Evolutionary conservation across 2,888 invertebrate species (phyloP).

Genomic region (Heliconius charithonia): DNA sequence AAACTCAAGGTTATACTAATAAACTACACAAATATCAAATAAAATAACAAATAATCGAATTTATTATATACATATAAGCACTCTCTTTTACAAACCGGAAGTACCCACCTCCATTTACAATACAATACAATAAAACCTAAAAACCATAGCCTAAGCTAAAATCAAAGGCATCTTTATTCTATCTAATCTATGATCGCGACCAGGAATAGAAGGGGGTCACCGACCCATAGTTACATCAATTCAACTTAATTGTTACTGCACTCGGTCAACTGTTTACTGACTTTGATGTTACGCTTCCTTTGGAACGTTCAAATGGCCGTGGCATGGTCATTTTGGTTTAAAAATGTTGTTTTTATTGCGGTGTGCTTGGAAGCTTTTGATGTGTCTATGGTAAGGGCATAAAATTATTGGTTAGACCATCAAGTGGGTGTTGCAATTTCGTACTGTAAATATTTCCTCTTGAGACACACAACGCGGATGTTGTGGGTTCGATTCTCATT

Average conservation of each 20-base stretch:
- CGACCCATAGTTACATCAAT: constrained; percentile 75
- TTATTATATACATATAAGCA: neutral
- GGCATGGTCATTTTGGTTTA: neutral
- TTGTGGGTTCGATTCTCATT: too few relatives aligned
- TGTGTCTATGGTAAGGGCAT: neutral
- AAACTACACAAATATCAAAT: neutral
- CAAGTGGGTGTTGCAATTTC: neutral
- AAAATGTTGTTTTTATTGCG: constrained; percentile 29
- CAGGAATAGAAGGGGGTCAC: constrained; percentile 70
- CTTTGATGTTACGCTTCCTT: constrained; percentile 43
- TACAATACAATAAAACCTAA: neutral
- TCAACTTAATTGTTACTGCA: constrained; percentile 72
- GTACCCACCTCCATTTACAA: neutral
- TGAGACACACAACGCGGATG: too few relatives aligned
- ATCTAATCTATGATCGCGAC: constrained; percentile 54
- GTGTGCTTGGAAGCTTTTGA: constrained; percentile 3
- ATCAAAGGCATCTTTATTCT: constrained; percentile 2
- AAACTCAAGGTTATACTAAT: too few relatives aligned
- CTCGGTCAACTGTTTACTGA: constrained; percentile 46
- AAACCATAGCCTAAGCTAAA: neutral
- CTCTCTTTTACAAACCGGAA: neutral
- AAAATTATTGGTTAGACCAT: neutral
- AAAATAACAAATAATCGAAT: neutral
- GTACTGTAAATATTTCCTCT: neutral
- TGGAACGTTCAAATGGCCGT: constrained; percentile 25